Evolutionary conservation across 1,140 invertebrate genomes (phyloP).

Genomic region (Chrysopa pallens): DNA sequence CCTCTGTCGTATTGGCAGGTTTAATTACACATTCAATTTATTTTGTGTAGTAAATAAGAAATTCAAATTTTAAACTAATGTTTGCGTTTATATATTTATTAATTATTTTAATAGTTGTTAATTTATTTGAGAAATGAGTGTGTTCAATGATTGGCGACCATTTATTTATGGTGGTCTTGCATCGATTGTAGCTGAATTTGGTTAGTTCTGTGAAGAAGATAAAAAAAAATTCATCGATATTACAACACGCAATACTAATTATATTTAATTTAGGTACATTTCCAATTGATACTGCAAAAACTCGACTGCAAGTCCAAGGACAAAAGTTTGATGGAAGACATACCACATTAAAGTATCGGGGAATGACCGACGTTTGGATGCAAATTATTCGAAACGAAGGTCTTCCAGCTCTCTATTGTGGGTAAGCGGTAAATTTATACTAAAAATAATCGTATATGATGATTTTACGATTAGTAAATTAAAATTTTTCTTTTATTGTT

Average conservation of each 20-base stretch:
- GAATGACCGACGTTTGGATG: constrained; percentile 79
- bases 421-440: constrained; percentile 33
- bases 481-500: constrained; percentile 1
- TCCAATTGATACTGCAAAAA: constrained; percentile 92
- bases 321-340: constrained; percentile 64
- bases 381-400: constrained; percentile 73
- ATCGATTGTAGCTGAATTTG: constrained; percentile 83
- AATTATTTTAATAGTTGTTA: not conserved
- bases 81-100: not conserved
- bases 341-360: constrained; percentile 63
- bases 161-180: constrained; percentile 88
- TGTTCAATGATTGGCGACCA: constrained; percentile 50
- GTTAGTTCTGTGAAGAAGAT: constrained; percentile 32
- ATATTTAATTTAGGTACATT: constrained; percentile 65
- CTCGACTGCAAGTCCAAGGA: constrained; percentile 86
- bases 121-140: not conserved
- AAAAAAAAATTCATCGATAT: constrained; percentile 6
- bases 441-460: constrained; percentile 6
- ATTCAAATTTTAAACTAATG: no score
- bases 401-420: constrained; percentile 57
- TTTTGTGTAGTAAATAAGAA: no score
- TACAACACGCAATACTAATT: constrained; percentile 4
- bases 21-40: no score
- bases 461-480: constrained; percentile 2
- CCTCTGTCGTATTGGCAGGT: no score